Base-by-base conservation (phyloP, 2,797 vertebrate species). In the Leucoraja ocellata region DNA sequence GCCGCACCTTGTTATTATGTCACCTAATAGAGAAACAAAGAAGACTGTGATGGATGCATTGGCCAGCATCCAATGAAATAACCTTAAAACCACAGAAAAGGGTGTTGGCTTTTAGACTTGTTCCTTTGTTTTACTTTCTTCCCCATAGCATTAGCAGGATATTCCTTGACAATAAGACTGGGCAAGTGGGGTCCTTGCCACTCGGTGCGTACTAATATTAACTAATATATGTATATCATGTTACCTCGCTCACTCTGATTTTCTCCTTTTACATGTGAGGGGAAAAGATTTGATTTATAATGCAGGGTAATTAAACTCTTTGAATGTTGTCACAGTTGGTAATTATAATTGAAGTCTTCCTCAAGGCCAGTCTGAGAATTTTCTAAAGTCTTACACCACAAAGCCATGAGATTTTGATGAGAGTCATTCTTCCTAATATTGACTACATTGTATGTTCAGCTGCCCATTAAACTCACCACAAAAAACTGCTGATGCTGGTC, bases 1-100 rank as follows among this genome's bases (percentile, higher is more conserved):
- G 65, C 88, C 68, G 25, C 65, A 91, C 88, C 88, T 36, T 73
- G 16, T 91, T 73, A 32, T 65, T 32, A 91, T 36, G 68, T 91
- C 88, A 91, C 65, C 63, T 73, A 91, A 39, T 73, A 18, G 39
- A 91, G 36, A 36, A 88, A 88, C 84, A 91, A 91, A 91, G 88
- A 91, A 73, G 65, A 1, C 88, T 91, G 36, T 91, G 63, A 91
- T 73, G 68, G 28, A 18, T 71, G 9, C 68, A 13, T 46, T 91
- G 88, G 88, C 32, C 23, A 25, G 36, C 4, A 46, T 46, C 88
- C 88, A 91, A 73, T 32, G 18, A 73, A 36, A 71, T 68, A 73
- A 90, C 16, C n/a, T 63, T 90, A 32, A n/a, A 90, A 91, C 65
- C 36, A 73, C 88, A 68, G 32, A 90, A 91, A 10, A 73, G 88